These are phyloP conservation scores for Leptopilina drosophilae DNA, from an alignment of 2,888 invertebrate genomes.

Conservation along the genomic window DNA sequence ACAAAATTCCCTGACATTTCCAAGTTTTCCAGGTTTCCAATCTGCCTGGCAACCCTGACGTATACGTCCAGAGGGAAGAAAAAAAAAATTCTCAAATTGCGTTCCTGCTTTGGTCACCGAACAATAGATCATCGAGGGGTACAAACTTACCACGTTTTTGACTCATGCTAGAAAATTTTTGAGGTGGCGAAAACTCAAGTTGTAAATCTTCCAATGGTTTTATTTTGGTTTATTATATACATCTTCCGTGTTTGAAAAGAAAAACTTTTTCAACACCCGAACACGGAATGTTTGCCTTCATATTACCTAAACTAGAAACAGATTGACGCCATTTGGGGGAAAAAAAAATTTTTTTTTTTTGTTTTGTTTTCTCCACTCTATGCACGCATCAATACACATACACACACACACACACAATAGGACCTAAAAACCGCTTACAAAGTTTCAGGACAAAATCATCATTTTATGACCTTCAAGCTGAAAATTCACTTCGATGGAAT, in stretches of 20 bases:
- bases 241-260: slow-evolving; percentile 45
- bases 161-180: neutral
- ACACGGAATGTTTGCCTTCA: slow-evolving; percentile 7
- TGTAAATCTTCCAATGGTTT: slow-evolving; percentile 69
- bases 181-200: slow-evolving; percentile 37
- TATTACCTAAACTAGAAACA: slow-evolving; percentile 37
- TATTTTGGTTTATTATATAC: slow-evolving; percentile 67
- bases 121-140: slow-evolving; percentile 32
- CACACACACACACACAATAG: neutral
- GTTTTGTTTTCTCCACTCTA: neutral
- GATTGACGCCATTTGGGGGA: neutral
- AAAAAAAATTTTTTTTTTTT: slow-evolving; percentile 4
- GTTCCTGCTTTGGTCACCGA: slow-evolving; percentile 11
- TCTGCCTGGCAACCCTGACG: too few relatives aligned
- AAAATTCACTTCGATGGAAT: too few relatives aligned
- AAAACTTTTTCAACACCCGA: neutral
- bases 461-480: slow-evolving; percentile 42
- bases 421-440: slow-evolving; percentile 14
- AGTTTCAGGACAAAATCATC: slow-evolving; percentile 34
- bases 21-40: too few relatives aligned
- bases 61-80: too few relatives aligned
- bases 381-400: too few relatives aligned
- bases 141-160: slow-evolving; percentile 38
- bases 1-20: too few relatives aligned
- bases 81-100: neutral